Base-by-base conservation (phyloP, 2,797 vertebrate genomes). In the Picus viridis region DNA sequence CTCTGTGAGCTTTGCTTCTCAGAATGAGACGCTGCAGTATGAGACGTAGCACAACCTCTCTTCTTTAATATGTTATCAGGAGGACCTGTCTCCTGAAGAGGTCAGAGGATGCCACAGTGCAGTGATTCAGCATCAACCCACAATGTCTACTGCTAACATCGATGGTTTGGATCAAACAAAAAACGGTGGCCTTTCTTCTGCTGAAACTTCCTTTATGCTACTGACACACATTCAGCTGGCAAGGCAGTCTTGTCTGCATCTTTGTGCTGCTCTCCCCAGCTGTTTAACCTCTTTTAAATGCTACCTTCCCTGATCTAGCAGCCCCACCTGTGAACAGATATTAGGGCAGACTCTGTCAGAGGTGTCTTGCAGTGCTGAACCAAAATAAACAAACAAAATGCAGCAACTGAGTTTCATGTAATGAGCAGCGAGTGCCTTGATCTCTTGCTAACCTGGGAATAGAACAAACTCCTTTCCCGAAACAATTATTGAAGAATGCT, bases 1-100 rank as follows among this genome's bases (percentile, higher is more conserved):
- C 57, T 88, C 87, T 59, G 19, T 39, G 53, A 58, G 51, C 27
- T 92, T 87, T 77, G 34, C 83, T 90, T 85, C 79, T 93, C 70
- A 73, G 57, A 78, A 83, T 0, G 8, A 95, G 34, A 83, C 9
- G 36, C 41, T 83, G 77, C 57, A 89, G n/a, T 32, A 72, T 18
- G 39, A 92, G n/a, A 80, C 12, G 23, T 36, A 81, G 75, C 51
- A 69, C 3, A 56, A 39, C 30, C 59, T 56, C 57, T 65, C 61
- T n/a, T 58, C 57, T 91, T 91, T 71, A 92, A 51, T 30, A 16
- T 20, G 39, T 63, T 32, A 64, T 30, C 27, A 65, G 58, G 53
- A 65, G 65, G 45, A 94, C 49, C 57, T 62, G 7, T 71, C 68
- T 74, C 83, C 59, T 68, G 47, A 58, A 63, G 59, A 75, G 59